phyloP scores from a whole-genome alignment of 2,113 vertebrate genomes.

The Ptyas mucosa region DNA sequence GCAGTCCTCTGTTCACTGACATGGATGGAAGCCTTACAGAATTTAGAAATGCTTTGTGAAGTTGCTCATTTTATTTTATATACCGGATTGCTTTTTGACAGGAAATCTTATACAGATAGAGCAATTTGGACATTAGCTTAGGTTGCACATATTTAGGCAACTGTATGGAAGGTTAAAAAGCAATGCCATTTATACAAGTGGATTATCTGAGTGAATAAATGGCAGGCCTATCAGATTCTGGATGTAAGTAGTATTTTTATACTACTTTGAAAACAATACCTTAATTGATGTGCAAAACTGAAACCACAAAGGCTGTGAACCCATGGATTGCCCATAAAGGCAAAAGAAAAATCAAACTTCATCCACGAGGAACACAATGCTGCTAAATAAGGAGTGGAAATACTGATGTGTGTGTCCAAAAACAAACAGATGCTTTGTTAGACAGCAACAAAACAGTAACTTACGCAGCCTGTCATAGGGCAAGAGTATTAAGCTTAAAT shows the following conservation, averaged over 20 bases:
- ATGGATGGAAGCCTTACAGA: background rate
- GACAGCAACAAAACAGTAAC: background rate
- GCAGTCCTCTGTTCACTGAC: background rate
- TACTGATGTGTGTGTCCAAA: background rate
- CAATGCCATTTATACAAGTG: background rate
- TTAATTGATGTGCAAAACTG: background rate
- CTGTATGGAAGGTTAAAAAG: background rate
- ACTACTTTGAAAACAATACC: background rate
- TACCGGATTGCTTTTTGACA: background rate
- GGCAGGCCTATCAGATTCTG: background rate
- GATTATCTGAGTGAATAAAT: background rate
- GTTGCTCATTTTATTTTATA: background rate
- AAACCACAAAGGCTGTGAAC: slow-evolving; percentile 3
- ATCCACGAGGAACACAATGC: slow-evolving; percentile 21
- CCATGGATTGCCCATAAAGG: rapidly evolving
- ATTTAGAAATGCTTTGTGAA: background rate
- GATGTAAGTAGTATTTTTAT: background rate
- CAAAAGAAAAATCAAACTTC: background rate
- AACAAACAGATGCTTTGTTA: slow-evolving; percentile 19
- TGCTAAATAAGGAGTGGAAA: background rate
- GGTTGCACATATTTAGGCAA: background rate
- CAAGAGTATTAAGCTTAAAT: slow-evolving; percentile 2
- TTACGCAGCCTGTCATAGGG: background rate
- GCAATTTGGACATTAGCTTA: background rate
- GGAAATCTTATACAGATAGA: background rate